A percentile compares a stretch with the other conserved stretches of the same genome.
phyloP scores from a whole-genome alignment of 1,140 invertebrate genomes.

The Trichonephila clavata region DNA sequence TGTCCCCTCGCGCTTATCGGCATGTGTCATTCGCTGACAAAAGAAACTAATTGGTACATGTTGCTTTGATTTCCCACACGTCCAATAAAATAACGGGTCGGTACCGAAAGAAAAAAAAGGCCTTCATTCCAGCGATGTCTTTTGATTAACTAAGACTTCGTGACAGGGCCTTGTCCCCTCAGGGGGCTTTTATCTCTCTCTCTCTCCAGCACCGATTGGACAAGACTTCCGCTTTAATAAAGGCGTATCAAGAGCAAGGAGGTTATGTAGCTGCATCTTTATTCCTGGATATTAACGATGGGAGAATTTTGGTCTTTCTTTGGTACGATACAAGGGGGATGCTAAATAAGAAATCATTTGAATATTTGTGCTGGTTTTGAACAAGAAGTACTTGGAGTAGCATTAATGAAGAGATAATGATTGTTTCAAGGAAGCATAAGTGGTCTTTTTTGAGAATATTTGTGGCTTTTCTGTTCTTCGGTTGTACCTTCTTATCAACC shows the following conservation, averaged over 20 bases:
- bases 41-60: conserved; percentile 66
- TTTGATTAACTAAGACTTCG: conserved; percentile 64
- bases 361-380: too few species aligned
- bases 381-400: too few species aligned
- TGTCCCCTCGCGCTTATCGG: conserved; percentile 42
- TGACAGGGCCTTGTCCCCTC: neutral
- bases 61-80: conserved; percentile 67
- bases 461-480: too few species aligned
- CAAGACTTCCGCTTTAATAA: conserved; percentile 18
- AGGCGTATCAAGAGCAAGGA: conserved; percentile 7
- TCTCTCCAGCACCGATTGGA: neutral
- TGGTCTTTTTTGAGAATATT: too few species aligned
- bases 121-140: conserved; percentile 26
- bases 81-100: conserved; percentile 41
- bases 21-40: conserved; percentile 58
- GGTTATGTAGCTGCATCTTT: neutral
- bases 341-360: too few species aligned
- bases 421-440: too few species aligned
- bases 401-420: too few species aligned
- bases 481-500: too few species aligned
- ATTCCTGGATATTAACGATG: neutral
- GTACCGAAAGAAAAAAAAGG: neutral
- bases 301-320: too few species aligned
- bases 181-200: neutral
- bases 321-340: too few species aligned